Base-by-base conservation (phyloP, 1,140 invertebrate genomes). In the Magallana angulata region DNA sequence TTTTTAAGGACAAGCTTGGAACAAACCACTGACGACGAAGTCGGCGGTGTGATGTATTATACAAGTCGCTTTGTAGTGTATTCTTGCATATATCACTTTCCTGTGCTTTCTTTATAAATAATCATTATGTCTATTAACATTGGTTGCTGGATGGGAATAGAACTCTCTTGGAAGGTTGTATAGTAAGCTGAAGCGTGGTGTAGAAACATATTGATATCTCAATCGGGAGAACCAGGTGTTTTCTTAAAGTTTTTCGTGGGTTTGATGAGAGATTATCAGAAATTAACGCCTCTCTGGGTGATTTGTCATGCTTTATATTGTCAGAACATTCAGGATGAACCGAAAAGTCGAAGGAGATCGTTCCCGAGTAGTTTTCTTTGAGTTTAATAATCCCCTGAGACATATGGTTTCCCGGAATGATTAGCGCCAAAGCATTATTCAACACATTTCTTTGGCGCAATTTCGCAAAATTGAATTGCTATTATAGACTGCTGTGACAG, bases 131-230 rank as follows among this genome's bases (percentile, higher is more conserved):
- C 68, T 76, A 30, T 76, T 76, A 76, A 30, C 24, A 76, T 76
- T 11, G 68, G 68, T 9, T 30, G 18, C 68, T 7, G 68, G 24
- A 76, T 76, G 24, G 7, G 30, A 30, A 76, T 76, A 76, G 68
- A 76, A 24, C 68, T 11, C 36, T 48, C 36, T 48, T 48, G 36
- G 36, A 30, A 76, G 68, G 18, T 30, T 30, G 9, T 18, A 11
- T 24, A 30, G 24, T 30, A 76, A 76, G 36, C 68, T 9, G 36
- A 48, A 48, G 36, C 36, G 36, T 76, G 36, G 7, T 76, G 68
- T 76, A 76, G 60, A 76, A 76, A 76, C 68, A 76, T 76, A 76
- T 76, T 76, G 68, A 76, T 76, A 76, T 76, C 68, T 76, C 9
- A 11, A 76, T 76, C 8, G 68, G 68, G 30, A 76, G 24, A 11